Percentiles rank a stretch among this genome's conserved stretches.
Evolutionary conservation across 2,888 invertebrate genomes (phyloP).

Genomic region (Alloscopus bannaensis): DNA sequence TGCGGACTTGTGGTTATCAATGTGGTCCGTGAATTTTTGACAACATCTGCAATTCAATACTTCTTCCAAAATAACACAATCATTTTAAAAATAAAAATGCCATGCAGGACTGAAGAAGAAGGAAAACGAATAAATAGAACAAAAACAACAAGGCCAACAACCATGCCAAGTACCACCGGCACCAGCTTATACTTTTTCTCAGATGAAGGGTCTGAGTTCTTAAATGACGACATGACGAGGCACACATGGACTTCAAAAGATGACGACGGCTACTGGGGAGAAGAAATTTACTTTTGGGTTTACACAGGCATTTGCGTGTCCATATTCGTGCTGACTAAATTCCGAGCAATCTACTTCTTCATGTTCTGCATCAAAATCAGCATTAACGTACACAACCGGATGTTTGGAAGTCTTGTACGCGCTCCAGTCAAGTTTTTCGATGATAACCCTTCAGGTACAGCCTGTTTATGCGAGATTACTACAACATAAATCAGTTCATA

Average conservation of each 20-base stretch:
- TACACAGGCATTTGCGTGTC: conserved; percentile 75
- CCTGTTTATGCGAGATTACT: too few species aligned
- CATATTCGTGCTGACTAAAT: conserved; percentile 74
- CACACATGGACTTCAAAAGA: conserved; percentile 53
- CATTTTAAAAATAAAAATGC: too few species aligned
- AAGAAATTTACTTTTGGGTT: conserved; percentile 75
- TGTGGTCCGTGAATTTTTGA: too few species aligned
- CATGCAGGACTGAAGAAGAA: conserved; percentile 60
- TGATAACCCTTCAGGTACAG: conserved; percentile 69
- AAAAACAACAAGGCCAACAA: not conserved
- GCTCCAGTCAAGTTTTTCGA: conserved; percentile 75
- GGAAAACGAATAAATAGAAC: conserved; percentile 26
- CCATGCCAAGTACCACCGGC: not conserved
- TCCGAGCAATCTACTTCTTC: conserved; percentile 76
- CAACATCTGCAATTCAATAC: too few species aligned
- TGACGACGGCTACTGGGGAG: conserved; percentile 61
- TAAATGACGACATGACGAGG: not conserved
- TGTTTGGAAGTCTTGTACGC: conserved; percentile 77
- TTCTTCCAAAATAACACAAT: too few species aligned
- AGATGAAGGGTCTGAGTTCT: not conserved
- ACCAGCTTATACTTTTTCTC: not conserved
- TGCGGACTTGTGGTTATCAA: conserved; percentile 68
- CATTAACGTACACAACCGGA: conserved; percentile 76
- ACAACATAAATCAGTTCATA: too few species aligned
- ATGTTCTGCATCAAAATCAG: conserved; percentile 76